Evolutionary conservation across 2,797 vertebrate species (phyloP), one percentile per base, ranked within the genome.

Genomic region (Rhinophrynus dorsalis): DNA sequence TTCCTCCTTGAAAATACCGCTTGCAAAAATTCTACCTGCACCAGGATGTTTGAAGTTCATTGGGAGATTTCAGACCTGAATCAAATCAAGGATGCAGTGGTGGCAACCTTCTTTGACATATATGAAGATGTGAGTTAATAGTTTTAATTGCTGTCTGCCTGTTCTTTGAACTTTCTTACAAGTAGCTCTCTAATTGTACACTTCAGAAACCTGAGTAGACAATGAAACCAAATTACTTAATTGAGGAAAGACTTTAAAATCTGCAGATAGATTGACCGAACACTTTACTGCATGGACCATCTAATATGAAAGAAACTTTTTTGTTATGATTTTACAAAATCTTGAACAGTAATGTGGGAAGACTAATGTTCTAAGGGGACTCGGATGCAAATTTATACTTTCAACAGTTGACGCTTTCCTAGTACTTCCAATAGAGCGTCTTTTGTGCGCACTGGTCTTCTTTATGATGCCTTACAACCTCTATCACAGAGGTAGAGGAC

Each of bases 81-180:
- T 62, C 90, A 93, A 78, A 93, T 99, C 84, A 87, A 87, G 70
- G 89, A 90, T 1, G 95, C 96, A 0, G 54, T 86, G 76, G 85
- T 94, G 51, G 94, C 96, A 6, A 94, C 95, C 9, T 98, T 99
- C 88, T 99, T 98, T 79, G 96, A 98, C 89, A 94, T 98, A 86
- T 98, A 98, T 1, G 97, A 98, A 85, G 97, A 98, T 2, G 97
- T 99, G 76, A 97, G 97, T 96, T 68, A 69, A 74, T 10, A 33
- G 32, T 44, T 75, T 76, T 77, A 52, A 74, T 58, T 75, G 15
- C 67, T 18, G 5, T 68, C 35, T 50, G 21, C 26, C 40, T 50
- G 0, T 1, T 75, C 29, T 67, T 32, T n/a, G 13, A 32, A 32
- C 4, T 32, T 32, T 32, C 21, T 55, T 56, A 67, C n/a, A 38